phyloP scores from a whole-genome alignment of 2,888 invertebrate genomes.

The Melieria omissa region DNA sequence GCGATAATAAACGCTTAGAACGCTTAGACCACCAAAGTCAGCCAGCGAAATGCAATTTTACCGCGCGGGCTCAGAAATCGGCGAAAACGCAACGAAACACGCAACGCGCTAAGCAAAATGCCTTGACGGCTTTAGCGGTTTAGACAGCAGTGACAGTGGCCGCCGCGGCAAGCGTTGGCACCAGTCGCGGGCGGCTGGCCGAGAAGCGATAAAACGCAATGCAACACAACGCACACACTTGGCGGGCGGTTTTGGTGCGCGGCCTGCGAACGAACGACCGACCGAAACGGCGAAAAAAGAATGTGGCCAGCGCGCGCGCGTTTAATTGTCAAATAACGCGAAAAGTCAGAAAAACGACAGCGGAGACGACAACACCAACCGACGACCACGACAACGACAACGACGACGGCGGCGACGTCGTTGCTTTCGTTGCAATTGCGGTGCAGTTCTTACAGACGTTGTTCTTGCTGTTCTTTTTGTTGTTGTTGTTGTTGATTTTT shows the following conservation, averaged over 20 bases:
- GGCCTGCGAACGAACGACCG: slow-evolving; percentile 15
- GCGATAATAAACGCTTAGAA: no score
- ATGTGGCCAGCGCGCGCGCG: slow-evolving; percentile 26
- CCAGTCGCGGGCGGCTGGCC: not conserved
- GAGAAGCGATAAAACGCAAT: not conserved
- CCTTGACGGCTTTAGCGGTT: no score
- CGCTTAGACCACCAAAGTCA: no score
- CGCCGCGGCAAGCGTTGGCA: not conserved
- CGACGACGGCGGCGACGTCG: slow-evolving; percentile 30
- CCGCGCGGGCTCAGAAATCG: no score
- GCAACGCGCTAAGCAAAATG: no score
- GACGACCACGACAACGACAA: not conserved
- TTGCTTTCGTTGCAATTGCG: slow-evolving; percentile 29
- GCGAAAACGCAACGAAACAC: no score
- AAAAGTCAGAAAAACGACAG: not conserved
- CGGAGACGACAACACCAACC: no score
- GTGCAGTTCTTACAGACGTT: slow-evolving; percentile 29
- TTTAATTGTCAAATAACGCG: slow-evolving; percentile 30
- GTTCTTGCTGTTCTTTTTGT: not conserved
- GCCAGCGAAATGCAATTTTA: no score
- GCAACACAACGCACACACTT: not conserved
- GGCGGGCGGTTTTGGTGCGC: not conserved
- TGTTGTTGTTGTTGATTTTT: slow-evolving; percentile 7
- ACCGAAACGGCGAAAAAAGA: slow-evolving; percentile 26
- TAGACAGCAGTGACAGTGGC: not conserved